phyloP scores from a whole-genome alignment of 2,113 vertebrate genomes.

The Regulus satrapa region DNA sequence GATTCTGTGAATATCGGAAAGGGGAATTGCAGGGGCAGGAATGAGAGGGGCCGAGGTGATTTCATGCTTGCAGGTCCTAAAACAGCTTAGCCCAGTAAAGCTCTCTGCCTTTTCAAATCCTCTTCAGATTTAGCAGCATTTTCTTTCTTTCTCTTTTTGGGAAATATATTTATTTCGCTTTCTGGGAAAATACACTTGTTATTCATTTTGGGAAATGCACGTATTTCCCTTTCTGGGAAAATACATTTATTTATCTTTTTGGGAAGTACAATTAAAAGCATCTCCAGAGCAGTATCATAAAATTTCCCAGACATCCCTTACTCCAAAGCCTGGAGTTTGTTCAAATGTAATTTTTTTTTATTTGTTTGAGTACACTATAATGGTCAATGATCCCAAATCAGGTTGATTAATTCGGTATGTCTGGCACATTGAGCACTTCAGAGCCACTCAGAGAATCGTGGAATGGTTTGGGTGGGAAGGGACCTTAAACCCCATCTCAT shows the following conservation, averaged over 20 bases:
- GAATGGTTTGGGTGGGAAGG: neutral
- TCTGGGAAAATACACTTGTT: neutral
- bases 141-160: neutral
- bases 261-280: neutral
- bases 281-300: neutral
- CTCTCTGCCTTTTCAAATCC: neutral
- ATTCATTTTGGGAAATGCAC: neutral
- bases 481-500: neutral
- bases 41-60: rapidly evolving
- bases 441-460: neutral
- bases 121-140: neutral
- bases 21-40: neutral
- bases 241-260: neutral
- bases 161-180: neutral
- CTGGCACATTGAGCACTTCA: rapidly evolving
- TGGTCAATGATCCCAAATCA: neutral
- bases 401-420: rapidly evolving
- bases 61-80: rapidly evolving
- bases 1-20: rapidly evolving
- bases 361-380: rapidly evolving
- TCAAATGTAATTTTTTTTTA: neutral
- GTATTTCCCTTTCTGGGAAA: neutral
- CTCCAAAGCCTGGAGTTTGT: neutral
- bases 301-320: neutral
- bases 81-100: neutral